phyloP scores from a whole-genome alignment of 2,797 vertebrate genomes.

The Myotis findleyi region DNA sequence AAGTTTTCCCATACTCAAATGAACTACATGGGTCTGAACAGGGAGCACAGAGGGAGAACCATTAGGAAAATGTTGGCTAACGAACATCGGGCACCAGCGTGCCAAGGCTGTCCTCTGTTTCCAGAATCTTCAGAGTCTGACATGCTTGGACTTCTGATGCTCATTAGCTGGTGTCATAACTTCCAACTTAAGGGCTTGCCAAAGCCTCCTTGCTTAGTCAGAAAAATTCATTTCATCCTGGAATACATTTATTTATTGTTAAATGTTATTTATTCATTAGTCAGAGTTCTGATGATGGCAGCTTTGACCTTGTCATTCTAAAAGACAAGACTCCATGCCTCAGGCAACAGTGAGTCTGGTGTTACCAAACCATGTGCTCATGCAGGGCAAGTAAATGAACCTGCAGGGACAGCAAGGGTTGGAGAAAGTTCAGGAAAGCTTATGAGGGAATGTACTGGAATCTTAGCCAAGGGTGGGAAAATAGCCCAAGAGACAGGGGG shows the following conservation, averaged over 20 bases:
- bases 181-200: background rate
- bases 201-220: background rate
- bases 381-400: background rate
- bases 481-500: background rate
- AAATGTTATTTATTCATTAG: background rate
- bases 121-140: background rate
- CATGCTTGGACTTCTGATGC: background rate
- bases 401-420: fast-evolving
- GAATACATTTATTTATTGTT: background rate
- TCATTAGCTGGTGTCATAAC: background rate
- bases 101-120: background rate
- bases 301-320: background rate
- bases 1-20: background rate
- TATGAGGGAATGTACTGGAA: background rate
- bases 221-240: background rate
- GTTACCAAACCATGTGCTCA: background rate
- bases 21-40: background rate
- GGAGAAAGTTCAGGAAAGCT: background rate
- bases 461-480: background rate
- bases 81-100: background rate
- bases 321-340: background rate
- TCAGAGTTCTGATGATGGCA: background rate
- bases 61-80: background rate
- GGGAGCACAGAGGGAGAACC: background rate
- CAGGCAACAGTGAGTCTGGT: background rate